A percentile compares a stretch with the other conserved stretches of the same genome.
These are phyloP conservation scores for Thelaira solivaga DNA, from an alignment of 2,888 invertebrate genomes.

Conservation along the genomic window DNA sequence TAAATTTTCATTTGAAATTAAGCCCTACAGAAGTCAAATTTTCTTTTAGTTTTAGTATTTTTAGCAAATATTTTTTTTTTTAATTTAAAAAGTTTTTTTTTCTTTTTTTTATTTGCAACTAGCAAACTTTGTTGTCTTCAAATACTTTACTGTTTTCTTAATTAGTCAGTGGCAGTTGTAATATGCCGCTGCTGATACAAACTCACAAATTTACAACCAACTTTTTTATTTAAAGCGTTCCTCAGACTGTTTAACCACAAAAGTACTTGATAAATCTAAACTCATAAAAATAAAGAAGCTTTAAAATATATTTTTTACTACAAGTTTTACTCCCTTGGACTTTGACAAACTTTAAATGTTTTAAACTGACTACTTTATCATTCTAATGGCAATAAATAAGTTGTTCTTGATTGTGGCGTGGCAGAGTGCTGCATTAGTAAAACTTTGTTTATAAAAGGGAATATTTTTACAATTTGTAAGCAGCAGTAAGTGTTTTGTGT, in stretches of 20 bases:
- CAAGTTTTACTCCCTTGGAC: constrained; percentile 27
- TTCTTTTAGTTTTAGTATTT: background rate
- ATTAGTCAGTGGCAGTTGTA: constrained; percentile 19
- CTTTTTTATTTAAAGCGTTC: background rate
- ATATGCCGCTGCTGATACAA: background rate
- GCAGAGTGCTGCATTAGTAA: background rate
- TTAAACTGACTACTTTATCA: constrained; percentile 23
- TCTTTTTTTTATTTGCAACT: background rate
- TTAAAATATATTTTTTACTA: constrained; percentile 17
- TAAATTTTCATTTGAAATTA: background rate
- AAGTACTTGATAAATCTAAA: constrained; percentile 38
- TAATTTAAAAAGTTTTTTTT: background rate
- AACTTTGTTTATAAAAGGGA: too few species aligned
- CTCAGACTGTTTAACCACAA: background rate
- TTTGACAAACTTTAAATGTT: constrained; percentile 7
- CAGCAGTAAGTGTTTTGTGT: too few species aligned
- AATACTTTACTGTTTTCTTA: constrained; percentile 40
- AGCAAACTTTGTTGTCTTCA: background rate
- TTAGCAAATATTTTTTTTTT: background rate
- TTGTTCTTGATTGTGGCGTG: background rate
- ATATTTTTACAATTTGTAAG: too few species aligned
- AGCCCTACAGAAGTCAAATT: background rate
- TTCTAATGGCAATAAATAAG: constrained; percentile 7
- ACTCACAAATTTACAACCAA: background rate
- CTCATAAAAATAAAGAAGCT: constrained; percentile 16